Percentiles rank a stretch among this genome's conserved stretches.
These are phyloP conservation scores for Sinodicranocentrus sp. DNA, from an alignment of 2,888 invertebrate species.

Conservation along the genomic window DNA sequence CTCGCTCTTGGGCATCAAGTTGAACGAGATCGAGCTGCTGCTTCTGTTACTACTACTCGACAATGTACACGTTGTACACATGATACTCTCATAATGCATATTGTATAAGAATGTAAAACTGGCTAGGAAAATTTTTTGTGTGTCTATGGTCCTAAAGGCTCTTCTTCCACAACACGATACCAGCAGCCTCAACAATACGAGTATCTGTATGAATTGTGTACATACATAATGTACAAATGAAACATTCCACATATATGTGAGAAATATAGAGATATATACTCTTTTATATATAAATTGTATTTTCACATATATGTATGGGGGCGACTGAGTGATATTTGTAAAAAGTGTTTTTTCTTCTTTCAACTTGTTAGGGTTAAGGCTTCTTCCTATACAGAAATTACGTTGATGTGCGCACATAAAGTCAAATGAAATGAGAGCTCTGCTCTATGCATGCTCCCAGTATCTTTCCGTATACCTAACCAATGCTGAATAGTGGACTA, in stretches of 20 bases:
- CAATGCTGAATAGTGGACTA: slow-evolving; percentile 23
- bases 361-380: slow-evolving; percentile 49
- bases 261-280: no score
- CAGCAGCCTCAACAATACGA: background rate
- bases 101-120: background rate
- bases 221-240: no score
- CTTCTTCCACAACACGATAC: slow-evolving; percentile 5
- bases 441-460: background rate
- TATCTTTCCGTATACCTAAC: slow-evolving; percentile 7
- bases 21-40: slow-evolving; percentile 18
- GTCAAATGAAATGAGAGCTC: background rate
- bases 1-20: background rate
- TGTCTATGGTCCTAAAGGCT: slow-evolving; percentile 44
- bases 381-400: slow-evolving; percentile 38
- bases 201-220: no score
- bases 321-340: background rate
- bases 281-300: background rate
- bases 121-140: slow-evolving; percentile 1
- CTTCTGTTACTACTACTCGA: slow-evolving; percentile 3
- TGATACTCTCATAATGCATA: background rate
- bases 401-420: slow-evolving; percentile 33
- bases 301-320: background rate
- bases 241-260: background rate
- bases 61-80: background rate
- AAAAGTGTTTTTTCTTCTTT: background rate